Conservation (phyloP, 2,113 vertebrate genomes). For the Embiotoca jacksoni region DNA sequence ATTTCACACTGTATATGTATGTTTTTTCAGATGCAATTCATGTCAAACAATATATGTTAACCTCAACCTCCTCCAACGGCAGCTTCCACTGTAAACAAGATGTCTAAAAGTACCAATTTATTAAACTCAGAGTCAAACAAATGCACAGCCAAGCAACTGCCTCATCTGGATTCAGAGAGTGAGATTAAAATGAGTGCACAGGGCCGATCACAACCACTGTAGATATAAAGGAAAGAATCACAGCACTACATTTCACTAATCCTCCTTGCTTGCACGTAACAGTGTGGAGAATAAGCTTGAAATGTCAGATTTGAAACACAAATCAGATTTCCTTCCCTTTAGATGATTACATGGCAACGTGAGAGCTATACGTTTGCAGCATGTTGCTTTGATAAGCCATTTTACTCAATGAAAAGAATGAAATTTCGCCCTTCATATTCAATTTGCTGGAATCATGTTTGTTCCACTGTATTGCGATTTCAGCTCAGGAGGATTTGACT, state of each 20-base stretch:
- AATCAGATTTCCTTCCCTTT: constrained; percentile 49
- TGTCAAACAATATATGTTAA: neutral
- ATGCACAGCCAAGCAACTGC: neutral
- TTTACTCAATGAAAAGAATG: constrained; percentile 52
- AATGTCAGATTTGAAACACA: constrained; percentile 52
- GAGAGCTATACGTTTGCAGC: constrained; percentile 21
- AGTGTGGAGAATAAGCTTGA: constrained; percentile 45
- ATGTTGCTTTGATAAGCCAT: constrained; percentile 37
- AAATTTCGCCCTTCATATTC: constrained; percentile 32
- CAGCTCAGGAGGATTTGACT: constrained; percentile 21
- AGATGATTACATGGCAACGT: constrained; percentile 37
- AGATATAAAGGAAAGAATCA: neutral
- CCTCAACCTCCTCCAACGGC: neutral
- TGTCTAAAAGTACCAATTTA: neutral
- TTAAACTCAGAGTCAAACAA: neutral
- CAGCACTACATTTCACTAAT: constrained; percentile 1
- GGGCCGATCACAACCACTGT: constrained; percentile 12
- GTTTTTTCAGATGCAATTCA: neutral
- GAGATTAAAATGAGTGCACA: neutral
- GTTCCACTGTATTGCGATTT: constrained; percentile 11
- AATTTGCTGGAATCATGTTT: constrained; percentile 8
- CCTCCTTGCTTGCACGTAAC: constrained; percentile 28
- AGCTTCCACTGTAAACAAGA: neutral
- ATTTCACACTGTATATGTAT: too few species aligned
- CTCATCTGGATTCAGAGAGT: neutral